These are phyloP conservation scores for Rhabdomys pumilio DNA, from an alignment of 2,797 vertebrate genomes.

Conservation along the genomic window DNA sequence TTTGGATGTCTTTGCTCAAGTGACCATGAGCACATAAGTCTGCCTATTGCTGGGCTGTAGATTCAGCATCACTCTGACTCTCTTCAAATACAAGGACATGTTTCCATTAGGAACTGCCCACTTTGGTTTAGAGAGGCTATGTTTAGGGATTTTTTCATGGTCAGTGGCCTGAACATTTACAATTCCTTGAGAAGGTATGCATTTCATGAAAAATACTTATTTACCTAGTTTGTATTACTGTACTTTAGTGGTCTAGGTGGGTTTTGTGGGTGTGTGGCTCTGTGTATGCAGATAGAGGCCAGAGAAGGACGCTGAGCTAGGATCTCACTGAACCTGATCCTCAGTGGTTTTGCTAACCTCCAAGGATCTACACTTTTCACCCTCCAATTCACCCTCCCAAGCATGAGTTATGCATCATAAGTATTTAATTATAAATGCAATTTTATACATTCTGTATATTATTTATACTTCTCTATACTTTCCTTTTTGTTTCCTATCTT, in stretches of 20 bases:
- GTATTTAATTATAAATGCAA: neutral
- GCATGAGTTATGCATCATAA: neutral
- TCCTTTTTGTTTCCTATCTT: neutral
- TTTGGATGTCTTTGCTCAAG: neutral
- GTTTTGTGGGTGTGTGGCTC: neutral
- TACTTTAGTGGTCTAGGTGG: neutral
- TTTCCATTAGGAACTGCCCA: no score
- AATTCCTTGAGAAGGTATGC: neutral
- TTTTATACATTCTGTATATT: neutral
- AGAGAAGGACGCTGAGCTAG: neutral
- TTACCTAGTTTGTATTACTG: neutral
- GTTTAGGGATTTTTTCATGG: neutral
- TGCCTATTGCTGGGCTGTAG: neutral
- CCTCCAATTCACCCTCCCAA: neutral
- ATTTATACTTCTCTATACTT: neutral
- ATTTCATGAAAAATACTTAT: neutral
- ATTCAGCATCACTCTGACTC: neutral
- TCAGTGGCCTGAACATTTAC: neutral
- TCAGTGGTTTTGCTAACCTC: neutral
- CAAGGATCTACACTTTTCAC: neutral
- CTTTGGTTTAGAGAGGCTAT: neutral
- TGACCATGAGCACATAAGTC: neutral
- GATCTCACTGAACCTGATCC: neutral
- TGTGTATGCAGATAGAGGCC: neutral
- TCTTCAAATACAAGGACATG: neutral